A percentile compares a stretch with the other conserved stretches of the same genome.
phyloP scores from a whole-genome alignment of 2,888 invertebrate genomes.

The Gisinianus flammeolus region DNA sequence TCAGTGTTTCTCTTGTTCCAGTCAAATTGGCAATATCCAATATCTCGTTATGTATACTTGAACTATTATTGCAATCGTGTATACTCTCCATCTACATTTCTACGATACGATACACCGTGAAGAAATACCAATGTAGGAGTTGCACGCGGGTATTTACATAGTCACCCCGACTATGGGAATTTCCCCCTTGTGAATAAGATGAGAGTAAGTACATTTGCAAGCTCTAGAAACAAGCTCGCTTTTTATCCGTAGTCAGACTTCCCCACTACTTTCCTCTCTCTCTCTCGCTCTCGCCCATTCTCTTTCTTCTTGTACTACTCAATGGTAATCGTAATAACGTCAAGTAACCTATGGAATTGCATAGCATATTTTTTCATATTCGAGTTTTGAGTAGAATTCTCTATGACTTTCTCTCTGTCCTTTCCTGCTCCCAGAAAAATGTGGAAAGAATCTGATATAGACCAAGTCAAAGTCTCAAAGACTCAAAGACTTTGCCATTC shows the following conservation, averaged over 20 bases:
- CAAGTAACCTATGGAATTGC: not conserved
- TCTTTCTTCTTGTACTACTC: not conserved
- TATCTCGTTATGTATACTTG: not conserved
- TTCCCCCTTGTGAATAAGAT: no score
- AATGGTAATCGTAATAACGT: not conserved
- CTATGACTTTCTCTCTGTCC: no score
- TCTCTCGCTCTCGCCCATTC: not conserved
- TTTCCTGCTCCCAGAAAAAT: no score
- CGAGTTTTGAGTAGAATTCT: not conserved
- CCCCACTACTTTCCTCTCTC: not conserved
- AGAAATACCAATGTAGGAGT: no score
- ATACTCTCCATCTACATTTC: not conserved
- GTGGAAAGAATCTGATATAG: not conserved
- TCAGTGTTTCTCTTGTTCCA: constrained; percentile 1
- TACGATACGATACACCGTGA: no score
- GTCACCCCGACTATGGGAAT: no score
- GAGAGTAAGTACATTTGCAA: no score
- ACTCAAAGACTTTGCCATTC: no score
- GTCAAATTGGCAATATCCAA: constrained; percentile 10
- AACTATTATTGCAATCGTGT: no score
- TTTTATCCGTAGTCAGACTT: no score
- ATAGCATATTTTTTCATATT: not conserved
- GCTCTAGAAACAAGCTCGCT: no score
- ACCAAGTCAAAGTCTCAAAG: not conserved
- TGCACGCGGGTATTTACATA: no score